Conservation (phyloP, 2,113 vertebrate genomes). For the Clarias batrachus region DNA sequence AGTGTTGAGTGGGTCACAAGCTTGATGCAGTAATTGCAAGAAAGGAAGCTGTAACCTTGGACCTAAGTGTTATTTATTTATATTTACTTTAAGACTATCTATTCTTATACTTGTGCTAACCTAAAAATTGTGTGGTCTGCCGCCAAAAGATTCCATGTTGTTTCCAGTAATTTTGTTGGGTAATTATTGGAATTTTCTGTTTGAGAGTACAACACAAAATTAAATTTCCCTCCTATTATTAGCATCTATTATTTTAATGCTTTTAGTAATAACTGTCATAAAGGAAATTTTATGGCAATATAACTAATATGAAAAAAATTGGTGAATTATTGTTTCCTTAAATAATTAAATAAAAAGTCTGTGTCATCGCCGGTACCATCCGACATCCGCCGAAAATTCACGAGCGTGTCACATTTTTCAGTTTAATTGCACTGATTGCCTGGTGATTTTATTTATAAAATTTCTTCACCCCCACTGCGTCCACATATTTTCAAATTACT, state of each 20-base stretch:
- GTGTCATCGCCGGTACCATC: not conserved
- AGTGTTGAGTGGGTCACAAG: no score
- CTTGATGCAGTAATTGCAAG: no score
- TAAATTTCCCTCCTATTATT: not conserved
- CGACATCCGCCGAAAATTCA: not conserved
- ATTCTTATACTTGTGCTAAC: no score
- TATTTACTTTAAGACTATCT: no score
- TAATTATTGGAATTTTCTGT: not conserved
- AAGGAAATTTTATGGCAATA: not conserved
- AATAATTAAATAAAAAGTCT: not conserved
- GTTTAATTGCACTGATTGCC: not conserved
- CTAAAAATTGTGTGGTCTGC: no score
- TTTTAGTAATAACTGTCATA: not conserved
- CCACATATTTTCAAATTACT: not conserved
- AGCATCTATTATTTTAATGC: not conserved
- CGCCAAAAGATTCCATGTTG: no score
- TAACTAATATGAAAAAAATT: not conserved
- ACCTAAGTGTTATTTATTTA: no score
- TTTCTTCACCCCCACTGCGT: not conserved
- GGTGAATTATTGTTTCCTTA: not conserved
- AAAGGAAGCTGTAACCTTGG: no score
- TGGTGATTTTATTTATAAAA: not conserved
- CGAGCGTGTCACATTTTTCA: not conserved
- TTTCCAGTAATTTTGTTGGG: no score
- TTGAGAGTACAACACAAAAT: not conserved